A percentile compares a stretch with the other conserved stretches of the same genome.
phyloP scores from a whole-genome alignment of 2,888 invertebrate species.

The Drosophila kanekoi region DNA sequence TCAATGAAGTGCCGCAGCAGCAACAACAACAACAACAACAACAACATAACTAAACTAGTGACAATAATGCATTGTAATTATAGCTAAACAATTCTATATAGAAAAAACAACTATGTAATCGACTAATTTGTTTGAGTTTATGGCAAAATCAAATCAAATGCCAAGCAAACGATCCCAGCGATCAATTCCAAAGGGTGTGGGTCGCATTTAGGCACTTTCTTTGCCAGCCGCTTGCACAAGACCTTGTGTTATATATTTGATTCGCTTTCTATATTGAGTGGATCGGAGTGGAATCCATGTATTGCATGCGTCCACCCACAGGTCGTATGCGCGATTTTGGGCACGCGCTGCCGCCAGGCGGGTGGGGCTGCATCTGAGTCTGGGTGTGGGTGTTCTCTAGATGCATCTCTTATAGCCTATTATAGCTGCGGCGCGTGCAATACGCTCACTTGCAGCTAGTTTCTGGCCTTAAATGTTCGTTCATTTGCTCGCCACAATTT shows the following conservation, averaged over 20 bases:
- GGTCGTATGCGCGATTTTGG: slow-evolving; percentile 23
- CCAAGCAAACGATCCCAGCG: slow-evolving; percentile 55
- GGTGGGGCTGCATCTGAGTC: slow-evolving; percentile 16
- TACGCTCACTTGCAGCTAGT: slow-evolving; percentile 27
- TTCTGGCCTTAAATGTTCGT: slow-evolving; percentile 48
- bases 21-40: slow-evolving; percentile 25
- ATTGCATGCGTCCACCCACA: slow-evolving; percentile 59
- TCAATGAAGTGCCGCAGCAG: slow-evolving; percentile 73
- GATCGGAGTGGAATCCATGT: slow-evolving; percentile 25
- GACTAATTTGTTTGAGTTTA: slow-evolving; percentile 74
- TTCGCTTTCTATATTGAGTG: slow-evolving; percentile 29
- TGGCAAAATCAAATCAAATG: slow-evolving; percentile 72
- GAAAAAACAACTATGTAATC: slow-evolving; percentile 42
- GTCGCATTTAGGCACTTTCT: slow-evolving; percentile 61
- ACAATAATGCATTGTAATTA: slow-evolving; percentile 65
- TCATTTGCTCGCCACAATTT: slow-evolving; percentile 61
- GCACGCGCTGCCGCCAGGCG: slow-evolving; percentile 37
- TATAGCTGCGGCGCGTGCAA: slow-evolving; percentile 12
- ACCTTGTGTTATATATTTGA: slow-evolving; percentile 12
- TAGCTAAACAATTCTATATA: slow-evolving; percentile 54
- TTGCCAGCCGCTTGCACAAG: slow-evolving; percentile 52
- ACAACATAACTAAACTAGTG: slow-evolving; percentile 53
- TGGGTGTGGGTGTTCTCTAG: not conserved
- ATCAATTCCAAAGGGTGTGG: slow-evolving; percentile 58
- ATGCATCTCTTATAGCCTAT: slow-evolving; percentile 11